phyloP scores from a whole-genome alignment of 2,888 invertebrate species.

The Mylabris sibirica region DNA sequence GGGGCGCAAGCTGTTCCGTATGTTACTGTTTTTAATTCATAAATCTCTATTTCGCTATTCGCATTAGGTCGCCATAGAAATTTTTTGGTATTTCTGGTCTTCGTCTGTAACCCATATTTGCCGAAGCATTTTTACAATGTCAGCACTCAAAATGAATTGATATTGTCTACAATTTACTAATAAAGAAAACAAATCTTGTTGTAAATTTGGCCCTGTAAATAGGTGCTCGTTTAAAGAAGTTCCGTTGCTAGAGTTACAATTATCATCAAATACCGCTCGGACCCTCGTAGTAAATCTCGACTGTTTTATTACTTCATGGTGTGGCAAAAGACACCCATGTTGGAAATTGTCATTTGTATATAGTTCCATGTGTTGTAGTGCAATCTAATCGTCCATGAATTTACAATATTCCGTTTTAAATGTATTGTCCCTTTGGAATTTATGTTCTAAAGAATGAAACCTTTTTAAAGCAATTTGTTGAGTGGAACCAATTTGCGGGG shows the following conservation, averaged over 20 bases:
- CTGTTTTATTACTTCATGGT: constrained; percentile 15
- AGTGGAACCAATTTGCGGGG: constrained; percentile 4
- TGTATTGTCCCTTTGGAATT: constrained; percentile 11
- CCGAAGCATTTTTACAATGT: constrained; percentile 12
- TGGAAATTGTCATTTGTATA: not conserved
- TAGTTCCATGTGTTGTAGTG: constrained; percentile 4
- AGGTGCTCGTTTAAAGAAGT: constrained; percentile 13
- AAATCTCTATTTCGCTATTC: not conserved
- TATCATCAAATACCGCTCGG: constrained; percentile 14
- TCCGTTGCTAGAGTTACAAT: constrained; percentile 7
- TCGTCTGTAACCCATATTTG: constrained; percentile 1
- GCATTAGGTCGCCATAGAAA: not conserved
- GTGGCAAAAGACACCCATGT: constrained; percentile 2
- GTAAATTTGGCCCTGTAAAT: constrained; percentile 11
- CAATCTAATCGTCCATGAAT: not conserved
- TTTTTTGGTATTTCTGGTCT: not conserved
- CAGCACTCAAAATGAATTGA: constrained; percentile 1
- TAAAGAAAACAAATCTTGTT: constrained; percentile 14
- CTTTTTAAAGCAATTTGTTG: constrained; percentile 9
- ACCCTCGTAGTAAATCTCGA: constrained; percentile 9
- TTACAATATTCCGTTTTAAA: constrained; percentile 12
- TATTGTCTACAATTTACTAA: constrained; percentile 7
- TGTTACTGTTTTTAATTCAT: not conserved
- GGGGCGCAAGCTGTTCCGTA: not conserved
- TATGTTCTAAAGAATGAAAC: constrained; percentile 13